Conservation (phyloP, 2,113 vertebrate species). For the Brachionichthys hirsutus region DNA sequence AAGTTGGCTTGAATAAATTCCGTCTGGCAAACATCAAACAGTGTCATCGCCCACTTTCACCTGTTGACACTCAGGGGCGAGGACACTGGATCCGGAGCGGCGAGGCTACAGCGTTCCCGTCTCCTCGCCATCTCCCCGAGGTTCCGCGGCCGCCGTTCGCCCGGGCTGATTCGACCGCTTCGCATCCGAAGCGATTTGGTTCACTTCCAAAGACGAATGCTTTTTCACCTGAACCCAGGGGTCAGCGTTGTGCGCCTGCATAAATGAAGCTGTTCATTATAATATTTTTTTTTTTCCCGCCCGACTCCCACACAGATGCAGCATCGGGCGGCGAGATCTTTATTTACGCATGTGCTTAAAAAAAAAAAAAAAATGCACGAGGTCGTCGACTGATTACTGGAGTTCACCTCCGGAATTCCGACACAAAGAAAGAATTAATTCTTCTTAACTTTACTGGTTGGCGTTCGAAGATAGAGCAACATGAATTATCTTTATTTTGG, state of each 20-base stretch:
- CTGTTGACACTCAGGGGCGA: constrained; percentile 83
- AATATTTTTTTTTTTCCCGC: constrained; percentile 19
- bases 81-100: constrained; percentile 64
- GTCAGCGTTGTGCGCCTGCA: constrained; percentile 29
- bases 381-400: constrained; percentile 54
- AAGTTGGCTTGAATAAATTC: constrained; percentile 91
- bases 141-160: constrained; percentile 26
- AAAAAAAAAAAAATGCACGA: constrained; percentile 17
- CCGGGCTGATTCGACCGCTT: constrained; percentile 19
- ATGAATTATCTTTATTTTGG: constrained; percentile 8
- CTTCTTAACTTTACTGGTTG: constrained; percentile 23
- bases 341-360: constrained; percentile 22
- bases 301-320: constrained; percentile 57
- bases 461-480: background rate
- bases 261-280: constrained; percentile 13
- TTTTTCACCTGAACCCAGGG: constrained; percentile 55
- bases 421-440: constrained; percentile 39
- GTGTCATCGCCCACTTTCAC: constrained; percentile 84
- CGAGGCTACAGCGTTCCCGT: constrained; percentile 1
- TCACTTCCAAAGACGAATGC: constrained; percentile 31
- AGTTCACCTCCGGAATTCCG: constrained; percentile 42
- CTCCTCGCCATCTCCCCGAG: constrained; percentile 3
- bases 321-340: constrained; percentile 15
- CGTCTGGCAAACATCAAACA: constrained; percentile 91
- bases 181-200: constrained; percentile 36